Base-by-base conservation (phyloP, 2,797 vertebrate species). In the Gymnothorax javanicus region DNA sequence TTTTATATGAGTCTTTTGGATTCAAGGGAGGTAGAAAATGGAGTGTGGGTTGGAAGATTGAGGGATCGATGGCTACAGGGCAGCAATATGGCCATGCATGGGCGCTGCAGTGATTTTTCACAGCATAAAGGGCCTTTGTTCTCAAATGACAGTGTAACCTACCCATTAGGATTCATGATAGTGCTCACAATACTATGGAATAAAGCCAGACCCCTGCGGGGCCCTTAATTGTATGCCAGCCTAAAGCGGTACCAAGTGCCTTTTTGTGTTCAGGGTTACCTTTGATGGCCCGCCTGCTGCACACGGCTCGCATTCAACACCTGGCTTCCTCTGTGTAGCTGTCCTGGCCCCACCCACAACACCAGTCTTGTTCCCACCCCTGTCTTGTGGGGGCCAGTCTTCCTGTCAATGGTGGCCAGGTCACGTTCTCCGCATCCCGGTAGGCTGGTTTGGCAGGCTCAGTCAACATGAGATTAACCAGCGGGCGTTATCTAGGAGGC, bases 381-480 rank as follows among this genome's bases (percentile, higher is more conserved):
- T 27, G 13, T 15, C 20, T 12, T 20, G 33, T 43, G 77, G 71
- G 71, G 11, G 25, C 71, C 71, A 12, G 11, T 43, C 27, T 25
- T 5, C 71, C 71, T 15, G 71, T 33, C 27, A 13, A 6, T 9
- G 17, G 77, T 8, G 13, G 33, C 25, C 17, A 2, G 77, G 67
- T 25, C 67, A 25, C 3, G 73, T 89, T 87, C 82, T 87, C 88
- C 73, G 87, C 67, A 88, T 86, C 87, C 90, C 84, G 86, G 87
- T 75, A 89, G 82, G 89, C 88, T 84, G 62, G 88, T 85, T 87
- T 86, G 27, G 67, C 71, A 77, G 23, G 89, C 77, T 87, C 85
- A 89, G 89, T 86, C 85, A 88, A 88, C 89, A 43, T 27, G 59
- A 90, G 90, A 90, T 90, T 89, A 90, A 83, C 81, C 75, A 9